Percentiles rank a stretch among this genome's conserved stretches.
Conservation (phyloP, 2,113 vertebrate genomes). For the Pollimyrus isidori region DNA sequence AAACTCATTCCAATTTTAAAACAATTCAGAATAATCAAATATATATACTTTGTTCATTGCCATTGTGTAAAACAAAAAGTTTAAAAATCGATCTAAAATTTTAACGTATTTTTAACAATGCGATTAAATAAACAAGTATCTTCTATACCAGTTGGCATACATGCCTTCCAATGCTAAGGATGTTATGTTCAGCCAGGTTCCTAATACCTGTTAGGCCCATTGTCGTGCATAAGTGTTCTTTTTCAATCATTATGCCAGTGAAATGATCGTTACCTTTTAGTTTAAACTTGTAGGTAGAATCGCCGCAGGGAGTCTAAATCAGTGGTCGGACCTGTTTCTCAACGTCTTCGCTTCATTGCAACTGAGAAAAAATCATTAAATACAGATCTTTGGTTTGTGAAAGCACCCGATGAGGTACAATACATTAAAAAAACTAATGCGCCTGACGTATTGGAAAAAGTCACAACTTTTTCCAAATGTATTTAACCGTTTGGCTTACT, state of each 20-base stretch:
- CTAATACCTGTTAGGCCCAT: conserved; percentile 30
- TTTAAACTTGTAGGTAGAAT: conserved; percentile 49
- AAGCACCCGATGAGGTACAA: not conserved
- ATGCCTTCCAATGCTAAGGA: not conserved
- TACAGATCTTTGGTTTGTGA: not conserved
- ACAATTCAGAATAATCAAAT: not conserved
- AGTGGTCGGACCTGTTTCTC: conserved; percentile 75
- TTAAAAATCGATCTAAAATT: not conserved
- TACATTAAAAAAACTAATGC: not conserved
- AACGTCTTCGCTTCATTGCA: not conserved
- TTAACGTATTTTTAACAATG: not conserved
- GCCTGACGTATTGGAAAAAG: not conserved
- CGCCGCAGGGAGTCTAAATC: conserved; percentile 60
- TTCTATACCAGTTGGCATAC: not conserved
- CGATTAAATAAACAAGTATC: not conserved
- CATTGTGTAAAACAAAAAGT: not conserved
- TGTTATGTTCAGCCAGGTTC: conserved; percentile 21
- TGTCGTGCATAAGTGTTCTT: conserved; percentile 40
- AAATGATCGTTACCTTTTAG: conserved; percentile 71
- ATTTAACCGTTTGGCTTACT: not conserved
- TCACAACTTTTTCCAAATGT: not conserved
- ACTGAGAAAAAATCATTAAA: conserved; percentile 1
- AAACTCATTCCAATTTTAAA: not conserved
- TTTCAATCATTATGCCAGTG: conserved; percentile 56
- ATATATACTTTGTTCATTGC: not conserved